Base-by-base conservation (phyloP, 2,797 vertebrate genomes). In the Valencia hispanica region DNA sequence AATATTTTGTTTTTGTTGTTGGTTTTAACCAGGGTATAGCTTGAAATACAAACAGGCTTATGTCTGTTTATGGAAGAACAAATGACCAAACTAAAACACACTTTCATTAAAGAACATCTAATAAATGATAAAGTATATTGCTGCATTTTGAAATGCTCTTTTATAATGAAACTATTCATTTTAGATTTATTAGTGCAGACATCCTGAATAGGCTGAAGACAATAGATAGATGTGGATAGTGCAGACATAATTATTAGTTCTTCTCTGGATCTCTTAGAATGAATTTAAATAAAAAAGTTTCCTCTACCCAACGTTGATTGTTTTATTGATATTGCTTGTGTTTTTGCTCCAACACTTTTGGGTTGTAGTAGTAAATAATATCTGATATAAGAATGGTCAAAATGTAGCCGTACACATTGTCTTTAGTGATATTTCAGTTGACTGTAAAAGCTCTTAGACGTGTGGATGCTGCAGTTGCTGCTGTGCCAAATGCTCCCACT, bases 401-500 rank as follows among this genome's bases (percentile, higher is more conserved):
- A 73, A 81, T 68, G 45, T 68, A 74, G 30, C 7, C 71, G 9
- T 11, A 36, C 39, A 61, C 68, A 68, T 59, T 68, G 61, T 73
- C 36, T 80, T 73, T 15, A 76, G 66, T 36, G 77, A 75, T 66
- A 72, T 80, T 84, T 72, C 75, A 79, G 48, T 70, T 79, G 74
- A 65, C 78, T 83, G 73, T 59, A 30, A 72, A 80, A 72, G 72
- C 43, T 68, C 50, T 5, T 69, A 83, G 80, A 77, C 17, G 20
- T 84, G 75, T 77, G 68, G 69, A 73, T 78, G 72, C 73, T 81
- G 75, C 27, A 10, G 39, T 66, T 81, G 81, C 86, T 84, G 77
- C 74, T 27, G 41, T 80, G 81, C 84, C 86, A 72, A 87, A 77
- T 74, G 51, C 81, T 92, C 80, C 86, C 87, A 88, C 87, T 84